Evolutionary conservation across 2,113 vertebrate species (phyloP).

Genomic region (Amphilophus citrinellus): DNA sequence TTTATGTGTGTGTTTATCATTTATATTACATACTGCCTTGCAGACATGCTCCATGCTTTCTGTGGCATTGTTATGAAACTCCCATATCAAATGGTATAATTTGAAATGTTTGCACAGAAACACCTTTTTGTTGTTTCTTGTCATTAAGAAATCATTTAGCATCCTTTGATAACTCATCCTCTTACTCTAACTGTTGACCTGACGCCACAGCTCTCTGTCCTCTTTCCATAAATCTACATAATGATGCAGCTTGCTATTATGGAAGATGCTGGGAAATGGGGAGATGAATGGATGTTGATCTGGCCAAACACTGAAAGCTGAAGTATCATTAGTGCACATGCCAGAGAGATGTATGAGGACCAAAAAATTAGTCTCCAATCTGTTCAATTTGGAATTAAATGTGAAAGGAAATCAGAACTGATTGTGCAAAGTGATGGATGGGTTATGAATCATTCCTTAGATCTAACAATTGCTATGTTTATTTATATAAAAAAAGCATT

Average conservation of each 20-base stretch:
- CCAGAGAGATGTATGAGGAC: background rate
- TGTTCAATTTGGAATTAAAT: background rate
- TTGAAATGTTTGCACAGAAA: no score
- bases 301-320: constrained; percentile 40
- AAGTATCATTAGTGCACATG: background rate
- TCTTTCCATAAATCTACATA: constrained; percentile 56
- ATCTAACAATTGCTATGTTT: background rate
- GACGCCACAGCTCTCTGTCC: background rate
- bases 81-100: no score
- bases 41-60: background rate
- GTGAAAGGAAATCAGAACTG: background rate
- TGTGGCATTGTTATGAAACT: no score
- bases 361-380: background rate
- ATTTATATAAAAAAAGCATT: background rate
- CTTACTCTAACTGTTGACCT: background rate
- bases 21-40: background rate
- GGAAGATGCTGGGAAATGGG: constrained; percentile 11
- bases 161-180: background rate
- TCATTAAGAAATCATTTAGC: background rate
- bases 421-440: background rate
- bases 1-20: background rate
- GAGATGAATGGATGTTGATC: constrained; percentile 38
- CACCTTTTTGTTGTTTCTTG: background rate
- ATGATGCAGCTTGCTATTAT: constrained; percentile 18
- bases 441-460: background rate